These are phyloP conservation scores for Tiliacea citrago DNA, from an alignment of 2,888 invertebrate genomes.

Conservation along the genomic window DNA sequence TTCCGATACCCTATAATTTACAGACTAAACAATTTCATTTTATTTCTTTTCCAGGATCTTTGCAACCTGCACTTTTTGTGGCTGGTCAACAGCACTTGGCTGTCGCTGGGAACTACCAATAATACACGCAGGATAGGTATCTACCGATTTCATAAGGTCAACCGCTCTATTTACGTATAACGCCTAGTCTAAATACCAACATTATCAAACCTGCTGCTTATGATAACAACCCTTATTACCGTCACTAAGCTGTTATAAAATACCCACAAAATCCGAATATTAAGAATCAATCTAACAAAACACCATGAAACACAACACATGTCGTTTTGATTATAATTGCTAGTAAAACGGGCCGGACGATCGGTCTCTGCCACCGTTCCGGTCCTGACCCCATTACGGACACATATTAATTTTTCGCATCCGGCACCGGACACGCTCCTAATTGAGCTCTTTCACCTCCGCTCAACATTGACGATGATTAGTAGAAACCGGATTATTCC, in stretches of 20 bases:
- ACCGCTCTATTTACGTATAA: too few species aligned
- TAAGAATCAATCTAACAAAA: constrained; percentile 28
- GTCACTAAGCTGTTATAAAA: not conserved
- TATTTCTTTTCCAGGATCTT: not conserved
- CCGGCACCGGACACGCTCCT: constrained; percentile 75
- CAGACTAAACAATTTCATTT: not conserved
- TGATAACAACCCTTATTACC: not conserved
- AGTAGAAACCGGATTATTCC: constrained; percentile 53
- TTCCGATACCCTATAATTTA: not conserved
- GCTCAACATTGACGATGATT: constrained; percentile 51
- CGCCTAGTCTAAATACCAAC: not conserved
- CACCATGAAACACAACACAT: constrained; percentile 53
- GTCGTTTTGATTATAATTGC: constrained; percentile 72
- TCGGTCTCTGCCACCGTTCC: constrained; percentile 77
- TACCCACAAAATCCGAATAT: not conserved
- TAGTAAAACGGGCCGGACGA: constrained; percentile 70
- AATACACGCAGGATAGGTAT: too few species aligned
- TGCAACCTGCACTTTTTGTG: not conserved
- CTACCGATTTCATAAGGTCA: not conserved
- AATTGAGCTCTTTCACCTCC: constrained; percentile 79
- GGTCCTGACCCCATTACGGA: constrained; percentile 76
- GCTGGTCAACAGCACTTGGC: not conserved
- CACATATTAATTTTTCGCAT: constrained; percentile 86
- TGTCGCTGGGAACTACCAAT: not conserved
- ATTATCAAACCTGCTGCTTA: not conserved